phyloP scores from a whole-genome alignment of 2,113 vertebrate species.

The Toxotes chatareus region DNA sequence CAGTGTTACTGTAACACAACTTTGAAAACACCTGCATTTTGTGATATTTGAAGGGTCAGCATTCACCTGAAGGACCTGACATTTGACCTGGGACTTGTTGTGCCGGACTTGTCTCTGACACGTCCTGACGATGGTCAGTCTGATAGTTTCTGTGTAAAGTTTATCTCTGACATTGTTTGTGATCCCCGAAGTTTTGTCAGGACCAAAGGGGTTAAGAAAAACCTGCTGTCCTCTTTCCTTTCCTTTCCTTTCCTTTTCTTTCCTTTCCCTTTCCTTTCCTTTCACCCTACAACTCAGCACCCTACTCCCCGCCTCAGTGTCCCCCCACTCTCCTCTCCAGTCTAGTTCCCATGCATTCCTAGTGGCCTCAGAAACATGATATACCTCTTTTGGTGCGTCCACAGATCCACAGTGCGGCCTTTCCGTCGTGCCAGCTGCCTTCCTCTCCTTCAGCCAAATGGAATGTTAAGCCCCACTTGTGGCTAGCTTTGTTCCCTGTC shows the following conservation, averaged over 20 bases:
- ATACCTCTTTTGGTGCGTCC: slow-evolving; percentile 39
- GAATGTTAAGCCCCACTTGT: slow-evolving; percentile 82
- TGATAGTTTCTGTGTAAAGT: too few relatives aligned
- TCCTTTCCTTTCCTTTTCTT: neutral
- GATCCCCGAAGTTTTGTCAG: neutral
- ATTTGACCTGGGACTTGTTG: too few relatives aligned
- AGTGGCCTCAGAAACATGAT: slow-evolving; percentile 62
- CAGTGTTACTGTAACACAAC: too few relatives aligned
- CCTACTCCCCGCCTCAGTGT: neutral
- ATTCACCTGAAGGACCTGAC: too few relatives aligned
- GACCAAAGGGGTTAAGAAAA: neutral
- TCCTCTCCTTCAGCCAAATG: slow-evolving; percentile 64
- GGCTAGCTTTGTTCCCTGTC: slow-evolving; percentile 57
- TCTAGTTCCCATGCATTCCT: slow-evolving; percentile 76
- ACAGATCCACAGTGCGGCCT: slow-evolving; percentile 41
- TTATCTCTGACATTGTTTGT: neutral
- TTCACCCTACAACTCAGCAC: neutral
- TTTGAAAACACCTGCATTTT: too few relatives aligned
- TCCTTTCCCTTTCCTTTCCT: neutral
- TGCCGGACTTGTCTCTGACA: too few relatives aligned
- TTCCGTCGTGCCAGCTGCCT: slow-evolving; percentile 66
- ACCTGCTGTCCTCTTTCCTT: neutral
- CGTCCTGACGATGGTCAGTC: too few relatives aligned
- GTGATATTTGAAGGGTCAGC: too few relatives aligned
- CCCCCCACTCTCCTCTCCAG: neutral